Conservation (phyloP, 1,140 invertebrate genomes). For the Drosophila mayri region DNA sequence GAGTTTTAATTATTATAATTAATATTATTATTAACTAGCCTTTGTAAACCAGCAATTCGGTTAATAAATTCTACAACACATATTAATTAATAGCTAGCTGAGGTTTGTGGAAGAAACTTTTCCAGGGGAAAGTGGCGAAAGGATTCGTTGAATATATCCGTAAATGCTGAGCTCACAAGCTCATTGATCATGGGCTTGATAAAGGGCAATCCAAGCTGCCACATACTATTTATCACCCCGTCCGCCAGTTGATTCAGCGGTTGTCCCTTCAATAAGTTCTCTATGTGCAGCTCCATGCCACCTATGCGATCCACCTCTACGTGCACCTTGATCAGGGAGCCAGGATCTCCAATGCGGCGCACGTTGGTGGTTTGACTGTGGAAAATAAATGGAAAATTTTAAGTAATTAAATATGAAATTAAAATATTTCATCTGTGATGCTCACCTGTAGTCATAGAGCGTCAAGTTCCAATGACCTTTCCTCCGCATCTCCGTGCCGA, state of each 20-base stretch:
- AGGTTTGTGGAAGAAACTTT: conserved; percentile 84
- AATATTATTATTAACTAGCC: conserved; percentile 23
- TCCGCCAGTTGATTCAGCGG: conserved; percentile 87
- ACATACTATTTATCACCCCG: conserved; percentile 88
- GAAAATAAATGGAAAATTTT: not conserved
- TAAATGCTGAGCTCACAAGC: conserved; percentile 92
- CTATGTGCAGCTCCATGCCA: conserved; percentile 91
- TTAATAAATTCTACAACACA: conserved; percentile 42
- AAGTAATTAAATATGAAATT: not conserved
- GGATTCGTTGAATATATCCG: conserved; percentile 91
- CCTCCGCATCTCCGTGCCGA: conserved; percentile 87
- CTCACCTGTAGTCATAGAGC: conserved; percentile 88
- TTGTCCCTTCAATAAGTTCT: conserved; percentile 88
- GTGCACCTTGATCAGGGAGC: conserved; percentile 87
- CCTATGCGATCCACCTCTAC: conserved; percentile 90
- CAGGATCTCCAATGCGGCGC: conserved; percentile 85
- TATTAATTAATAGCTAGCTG: conserved; percentile 40
- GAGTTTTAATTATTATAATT: conserved; percentile 7
- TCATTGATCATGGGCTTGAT: conserved; percentile 91
- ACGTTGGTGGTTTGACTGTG: conserved; percentile 90
- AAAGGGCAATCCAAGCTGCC: conserved; percentile 91
- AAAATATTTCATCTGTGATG: not conserved
- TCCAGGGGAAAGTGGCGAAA: conserved; percentile 89
- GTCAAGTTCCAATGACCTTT: conserved; percentile 90
- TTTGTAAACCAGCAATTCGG: conserved; percentile 24